Base-by-base conservation (phyloP, 2,113 vertebrate genomes). In the Coryphaenoides rupestris region DNA sequence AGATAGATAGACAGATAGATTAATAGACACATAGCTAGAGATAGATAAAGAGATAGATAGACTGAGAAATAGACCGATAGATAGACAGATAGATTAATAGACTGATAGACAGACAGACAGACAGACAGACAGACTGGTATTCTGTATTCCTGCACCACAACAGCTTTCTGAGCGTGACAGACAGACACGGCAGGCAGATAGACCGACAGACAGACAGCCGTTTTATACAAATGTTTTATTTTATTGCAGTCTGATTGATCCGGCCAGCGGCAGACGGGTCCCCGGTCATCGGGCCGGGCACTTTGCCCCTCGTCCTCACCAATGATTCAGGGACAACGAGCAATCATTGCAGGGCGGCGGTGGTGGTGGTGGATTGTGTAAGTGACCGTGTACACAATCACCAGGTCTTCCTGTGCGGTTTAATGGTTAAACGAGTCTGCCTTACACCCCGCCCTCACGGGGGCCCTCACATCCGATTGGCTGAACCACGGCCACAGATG, bases 191-290 rank as follows among this genome's bases (percentile, higher is more conserved):
- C 33, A 40, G 33, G 12, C 33, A 40, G 33, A 40, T 10, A 40
- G 33, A 40, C 33, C 7, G 33, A 40, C 33, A 40, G 33, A 40
- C 33, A 40, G 33, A 40, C 5, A 40, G 33, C 5, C 65, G 69
- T 70, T 57, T 73, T 60, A 57, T 70, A n/a, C n/a, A n/a, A n/a
- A n/a, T 69, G 54, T 61, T 19, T 22, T n/a, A n/a, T 83, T 74
- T 73, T 77, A 70, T 46, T 58, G 47, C 33, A 40, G 9, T 40
- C 33, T 40, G 4, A 40, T 40, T 26, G 33, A 12, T 40, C 33
- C 6, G 9, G 33, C 33, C 13, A 6, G 2, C 47, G 0, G 19
- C 19, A 50, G 46, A 21, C 12, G 16, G 58, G 46, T 23, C 21
- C 40, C n/a, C n/a, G n/a, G n/a, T n/a, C n/a, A 40, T 53, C 19